Evolutionary conservation across 2,888 invertebrate genomes (phyloP), one percentile per base, ranked within the genome.

Genomic region (Pomacea canaliculata): DNA sequence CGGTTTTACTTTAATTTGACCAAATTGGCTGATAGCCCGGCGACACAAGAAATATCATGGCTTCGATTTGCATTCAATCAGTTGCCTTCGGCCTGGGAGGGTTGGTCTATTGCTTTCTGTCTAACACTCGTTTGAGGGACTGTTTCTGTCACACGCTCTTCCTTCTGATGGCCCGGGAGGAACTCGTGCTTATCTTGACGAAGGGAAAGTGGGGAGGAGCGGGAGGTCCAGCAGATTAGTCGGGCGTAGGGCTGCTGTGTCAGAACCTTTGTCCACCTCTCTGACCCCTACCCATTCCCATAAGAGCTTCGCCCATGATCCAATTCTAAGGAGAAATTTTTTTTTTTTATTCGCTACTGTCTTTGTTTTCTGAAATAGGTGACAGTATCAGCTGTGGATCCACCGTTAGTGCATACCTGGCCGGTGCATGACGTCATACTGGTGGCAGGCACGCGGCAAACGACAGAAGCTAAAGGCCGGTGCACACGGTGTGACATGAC

Each of bases 41-140:
- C 56, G 67, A 68, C 27, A 73, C 73, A 48, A 73, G 68, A 68
- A 73, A 73, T 73, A 73, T 73, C 73, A 68, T 73, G 59, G 73
- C 73, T 68, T 73, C 67, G 27, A 62, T 73, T 73, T 68, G 73
- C 73, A 73, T 73, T 73, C 68, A 46, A 73, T 73, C 73, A 73
- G 68, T 68, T 67, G 60, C 51, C 59, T 27, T 27, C 19, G 37
- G 56, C 59, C 59, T 68, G 16, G 27, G 23, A 68, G 67, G 46
- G 48, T n/a, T 48, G 18, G 46, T 16, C 73, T 46, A 73, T 73
- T 73, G 51, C 49, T 37, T 23, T 56, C 68, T 16, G 68, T 9
- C 68, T 46, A n/a, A 1, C 27, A 37, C 49, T 37, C 68, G 68
- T 27, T 66, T 27, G 27, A 23, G 13, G n/a, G 16, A 23, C 37